phyloP scores from a whole-genome alignment of 2,113 vertebrate genomes.

The Geococcyx californianus region DNA sequence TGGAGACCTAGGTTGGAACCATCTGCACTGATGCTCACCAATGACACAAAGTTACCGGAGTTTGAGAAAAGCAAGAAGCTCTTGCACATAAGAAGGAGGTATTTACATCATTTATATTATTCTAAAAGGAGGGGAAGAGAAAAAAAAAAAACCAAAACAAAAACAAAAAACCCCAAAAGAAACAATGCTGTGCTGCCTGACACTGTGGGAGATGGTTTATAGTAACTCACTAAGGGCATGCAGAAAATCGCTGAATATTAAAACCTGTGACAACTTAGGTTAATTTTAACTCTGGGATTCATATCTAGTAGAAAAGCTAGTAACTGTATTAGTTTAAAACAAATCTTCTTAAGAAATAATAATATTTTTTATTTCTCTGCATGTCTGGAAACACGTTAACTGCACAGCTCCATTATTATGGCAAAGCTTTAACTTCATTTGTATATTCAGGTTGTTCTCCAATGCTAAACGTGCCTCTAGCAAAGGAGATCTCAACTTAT shows the following conservation, averaged over 20 bases:
- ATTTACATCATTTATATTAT: neutral
- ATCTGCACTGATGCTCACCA: neutral
- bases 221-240: neutral
- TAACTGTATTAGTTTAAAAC: neutral
- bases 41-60: neutral
- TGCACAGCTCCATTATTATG: neutral
- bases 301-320: neutral
- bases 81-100: neutral
- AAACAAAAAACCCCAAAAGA: no score
- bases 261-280: neutral
- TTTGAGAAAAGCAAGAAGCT: neutral
- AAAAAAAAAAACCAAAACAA: no score
- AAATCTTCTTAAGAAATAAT: neutral
- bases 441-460: neutral
- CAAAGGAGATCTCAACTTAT: constrained; percentile 24
- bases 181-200: neutral
- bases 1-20: neutral
- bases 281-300: neutral
- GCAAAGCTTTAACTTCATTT: neutral
- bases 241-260: neutral
- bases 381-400: neutral
- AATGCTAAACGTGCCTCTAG: neutral
- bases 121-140: neutral
- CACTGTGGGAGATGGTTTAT: neutral
- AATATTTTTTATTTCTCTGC: neutral